Conservation (phyloP, 1,140 invertebrate species). For the Trichonephila inaurata region DNA sequence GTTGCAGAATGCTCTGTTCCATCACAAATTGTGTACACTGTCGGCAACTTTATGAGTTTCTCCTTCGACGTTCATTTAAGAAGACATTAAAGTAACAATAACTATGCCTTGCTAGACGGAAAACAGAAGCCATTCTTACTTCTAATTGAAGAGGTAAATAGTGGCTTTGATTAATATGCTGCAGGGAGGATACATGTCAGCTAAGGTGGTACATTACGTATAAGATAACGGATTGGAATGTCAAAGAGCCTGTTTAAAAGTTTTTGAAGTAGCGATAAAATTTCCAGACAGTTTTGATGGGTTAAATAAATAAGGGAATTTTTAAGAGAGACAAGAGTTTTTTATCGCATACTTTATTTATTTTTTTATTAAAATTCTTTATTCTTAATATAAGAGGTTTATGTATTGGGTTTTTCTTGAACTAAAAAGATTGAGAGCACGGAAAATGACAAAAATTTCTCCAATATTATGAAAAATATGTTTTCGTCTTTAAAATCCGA, state of each 20-base stretch:
- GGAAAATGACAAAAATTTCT: too few relatives aligned
- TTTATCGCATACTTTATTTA: too few relatives aligned
- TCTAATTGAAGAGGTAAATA: neutral
- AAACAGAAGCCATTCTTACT: neutral
- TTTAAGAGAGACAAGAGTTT: too few relatives aligned
- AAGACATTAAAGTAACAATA: conserved; percentile 52
- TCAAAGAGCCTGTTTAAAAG: neutral
- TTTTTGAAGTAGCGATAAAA: too few relatives aligned
- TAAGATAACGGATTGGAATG: neutral
- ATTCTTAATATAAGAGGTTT: too few relatives aligned
- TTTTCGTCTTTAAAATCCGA: too few relatives aligned
- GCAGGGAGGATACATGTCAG: neutral
- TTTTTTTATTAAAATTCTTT: too few relatives aligned
- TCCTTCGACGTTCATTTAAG: conserved; percentile 1
- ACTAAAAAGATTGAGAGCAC: too few relatives aligned
- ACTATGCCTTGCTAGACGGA: neutral
- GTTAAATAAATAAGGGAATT: too few relatives aligned
- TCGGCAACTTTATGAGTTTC: neutral
- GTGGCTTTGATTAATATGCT: neutral
- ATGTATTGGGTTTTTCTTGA: too few relatives aligned
- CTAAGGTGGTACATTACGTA: neutral
- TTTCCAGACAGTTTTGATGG: too few relatives aligned
- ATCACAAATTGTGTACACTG: neutral
- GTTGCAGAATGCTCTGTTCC: neutral
- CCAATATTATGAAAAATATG: too few relatives aligned